Conservation (phyloP, 2,797 vertebrate genomes). For the Pogonophryne albipinna region DNA sequence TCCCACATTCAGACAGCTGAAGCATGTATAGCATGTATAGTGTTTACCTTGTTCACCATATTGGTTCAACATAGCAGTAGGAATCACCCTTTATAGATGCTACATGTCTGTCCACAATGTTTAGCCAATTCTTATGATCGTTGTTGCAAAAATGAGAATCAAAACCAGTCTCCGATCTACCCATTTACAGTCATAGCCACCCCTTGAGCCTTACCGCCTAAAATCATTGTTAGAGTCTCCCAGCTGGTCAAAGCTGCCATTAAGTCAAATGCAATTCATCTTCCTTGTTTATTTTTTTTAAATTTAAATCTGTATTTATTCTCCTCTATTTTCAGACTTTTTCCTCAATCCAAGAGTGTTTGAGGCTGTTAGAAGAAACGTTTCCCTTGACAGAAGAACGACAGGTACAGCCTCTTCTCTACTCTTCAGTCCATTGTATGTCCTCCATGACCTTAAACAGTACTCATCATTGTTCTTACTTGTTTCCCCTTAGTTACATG, state of each 20-base stretch:
- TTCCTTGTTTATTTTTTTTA: too few relatives aligned
- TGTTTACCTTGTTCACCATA: too few relatives aligned
- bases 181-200: not conserved
- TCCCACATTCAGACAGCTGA: too few relatives aligned
- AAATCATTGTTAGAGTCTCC: not conserved
- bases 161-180: not conserved
- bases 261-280: not conserved
- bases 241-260: not conserved
- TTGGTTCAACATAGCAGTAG: too few relatives aligned
- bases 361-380: constrained; percentile 89
- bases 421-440: not conserved
- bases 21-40: too few relatives aligned
- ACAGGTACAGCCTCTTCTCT: constrained; percentile 78
- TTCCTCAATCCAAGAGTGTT: constrained; percentile 89
- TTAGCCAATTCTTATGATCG: not conserved
- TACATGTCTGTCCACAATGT: not conserved
- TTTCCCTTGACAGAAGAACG: constrained; percentile 86
- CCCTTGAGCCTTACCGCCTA: not conserved
- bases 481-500: constrained; percentile 81
- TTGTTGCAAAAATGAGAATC: too few relatives aligned
- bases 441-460: not conserved
- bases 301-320: not conserved
- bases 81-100: too few relatives aligned
- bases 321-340: constrained; percentile 79
- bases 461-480: not conserved